Base-by-base conservation (phyloP, 1,140 invertebrate genomes). In the Anoplophora glabripennis region DNA sequence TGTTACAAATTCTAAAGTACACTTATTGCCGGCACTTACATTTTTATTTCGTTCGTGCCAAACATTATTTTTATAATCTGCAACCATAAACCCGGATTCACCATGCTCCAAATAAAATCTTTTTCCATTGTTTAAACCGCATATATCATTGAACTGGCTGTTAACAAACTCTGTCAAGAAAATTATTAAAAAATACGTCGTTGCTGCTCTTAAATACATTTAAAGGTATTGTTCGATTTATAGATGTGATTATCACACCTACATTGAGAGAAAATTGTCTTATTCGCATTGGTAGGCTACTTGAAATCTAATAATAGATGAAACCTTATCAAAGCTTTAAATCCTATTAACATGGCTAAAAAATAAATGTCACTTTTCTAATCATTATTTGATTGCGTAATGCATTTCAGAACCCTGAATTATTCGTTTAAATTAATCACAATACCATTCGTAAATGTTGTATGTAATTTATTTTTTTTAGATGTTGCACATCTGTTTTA, bases 1-100 rank as follows among this genome's bases (percentile, higher is more conserved):
- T 7, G 86, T 87, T 5, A 87, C 81, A 41, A 89, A 72, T 67
- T 88, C 86, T 44, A 88, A 73, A 56, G 79, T 83, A 68, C 87
- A 89, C 57, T 85, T 82, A 49, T 82, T 77, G 60, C 79, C 77
- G 18, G 53, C 14, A 12, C 14, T 44, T 57, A 35, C 28, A 53
- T 56, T 42, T 7, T 38, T 58, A 33, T 45, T 53, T 14, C 66
- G 70, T 44, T 71, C 63, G 52, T 71, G 47, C 36, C 46, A 78
- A 69, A 77, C 75, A 2, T 83, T 75, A 70, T 85, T 85, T 52
- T 76, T 78, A 1, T 18, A 65, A 48, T 61, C 41, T n/a, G 67
- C 67, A 33, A 60, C 3, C 11, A 68, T 12, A 4, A 80, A 72
- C 0, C 85, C 85, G 4, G 78, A 77, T 54, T 84, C 81, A 9